Base-by-base conservation (phyloP, 2,888 invertebrate genomes). In the Parochlus steinenii region DNA sequence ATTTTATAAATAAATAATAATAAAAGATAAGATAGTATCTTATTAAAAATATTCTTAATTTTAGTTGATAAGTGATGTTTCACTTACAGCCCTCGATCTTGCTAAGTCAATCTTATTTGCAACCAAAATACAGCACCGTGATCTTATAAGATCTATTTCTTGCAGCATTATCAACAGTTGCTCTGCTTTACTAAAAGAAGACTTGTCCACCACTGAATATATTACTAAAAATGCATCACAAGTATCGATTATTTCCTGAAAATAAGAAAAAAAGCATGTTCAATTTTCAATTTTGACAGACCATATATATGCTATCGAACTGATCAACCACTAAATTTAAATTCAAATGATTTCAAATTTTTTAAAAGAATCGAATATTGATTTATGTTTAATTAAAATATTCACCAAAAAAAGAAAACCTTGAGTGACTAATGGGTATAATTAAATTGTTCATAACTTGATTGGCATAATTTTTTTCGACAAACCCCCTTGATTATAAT, bases 41-140 rank as follows among this genome's bases (percentile, higher is more conserved):
- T 22, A 22, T 10, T 22, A 22, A 22, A 22, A 40, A 51, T 58
- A 60, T 92, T 92, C 92, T 71, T 92, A 89, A 17, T 79, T 74
- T 6, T 83, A 80, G 7, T 29, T 35, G n/a, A n/a, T n/a, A n/a
- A n/a, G n/a, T n/a, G n/a, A n/a, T n/a, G n/a, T n/a, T n/a, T n/a
- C n/a, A n/a, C n/a, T n/a, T 30, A 93, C 83, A 17, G 81, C 77
- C 52, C 90, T 70, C 53, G 86, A 82, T 46, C 92, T 68, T 20
- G 86, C 92, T 51, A 93, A 65, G 62, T 93, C 92, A 43, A 89
- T 83, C 64, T 93, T 93, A 61, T 92, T 93, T 33, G 77, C 92
- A 14, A 89, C 89, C 35, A 93, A 63, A 41, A 93, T 77, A 26
- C 81, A 77, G 0, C 90, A 82, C 45, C 81, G 65, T 18, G 74